Conservation (phyloP, 2,113 vertebrate species). For the Trochalopteron elliotii region DNA sequence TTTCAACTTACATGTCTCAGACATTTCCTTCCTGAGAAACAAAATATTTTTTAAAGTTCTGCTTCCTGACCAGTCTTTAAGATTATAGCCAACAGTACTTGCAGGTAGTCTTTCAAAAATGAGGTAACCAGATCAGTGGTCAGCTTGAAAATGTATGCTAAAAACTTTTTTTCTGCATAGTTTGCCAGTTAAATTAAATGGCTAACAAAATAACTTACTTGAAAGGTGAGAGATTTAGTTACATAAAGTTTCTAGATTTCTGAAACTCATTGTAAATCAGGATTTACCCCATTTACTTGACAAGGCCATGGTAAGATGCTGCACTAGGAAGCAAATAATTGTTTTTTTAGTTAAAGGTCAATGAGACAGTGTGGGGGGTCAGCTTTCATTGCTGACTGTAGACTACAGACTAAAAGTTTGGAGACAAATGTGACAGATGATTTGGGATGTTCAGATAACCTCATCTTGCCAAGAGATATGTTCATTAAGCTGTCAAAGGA, state of each 20-base stretch:
- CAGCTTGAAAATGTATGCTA: neutral
- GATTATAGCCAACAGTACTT: neutral
- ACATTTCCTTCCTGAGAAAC: neutral
- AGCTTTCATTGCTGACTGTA: neutral
- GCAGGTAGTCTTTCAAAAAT: neutral
- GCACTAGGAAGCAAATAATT: conserved; percentile 7
- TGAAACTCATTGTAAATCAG: neutral
- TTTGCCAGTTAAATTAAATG: neutral
- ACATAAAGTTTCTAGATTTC: neutral
- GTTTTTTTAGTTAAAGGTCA: neutral
- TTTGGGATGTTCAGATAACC: conserved; percentile 34
- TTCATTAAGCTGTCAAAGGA: conserved; percentile 59
- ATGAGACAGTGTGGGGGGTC: neutral
- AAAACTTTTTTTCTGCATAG: neutral
- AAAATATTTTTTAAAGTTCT: neutral
- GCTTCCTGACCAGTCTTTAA: neutral
- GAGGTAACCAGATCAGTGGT: neutral
- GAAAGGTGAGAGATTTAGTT: neutral
- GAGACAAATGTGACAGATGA: conserved; percentile 22
- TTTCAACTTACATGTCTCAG: neutral
- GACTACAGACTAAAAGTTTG: conserved; percentile 18
- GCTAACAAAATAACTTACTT: neutral
- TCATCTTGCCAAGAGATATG: conserved; percentile 21
- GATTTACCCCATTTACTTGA: neutral
- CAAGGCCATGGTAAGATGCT: neutral